Evolutionary conservation across 2,888 invertebrate species (phyloP), one percentile per base, ranked within the genome.

Genomic region (Lycaena phlaeas): DNA sequence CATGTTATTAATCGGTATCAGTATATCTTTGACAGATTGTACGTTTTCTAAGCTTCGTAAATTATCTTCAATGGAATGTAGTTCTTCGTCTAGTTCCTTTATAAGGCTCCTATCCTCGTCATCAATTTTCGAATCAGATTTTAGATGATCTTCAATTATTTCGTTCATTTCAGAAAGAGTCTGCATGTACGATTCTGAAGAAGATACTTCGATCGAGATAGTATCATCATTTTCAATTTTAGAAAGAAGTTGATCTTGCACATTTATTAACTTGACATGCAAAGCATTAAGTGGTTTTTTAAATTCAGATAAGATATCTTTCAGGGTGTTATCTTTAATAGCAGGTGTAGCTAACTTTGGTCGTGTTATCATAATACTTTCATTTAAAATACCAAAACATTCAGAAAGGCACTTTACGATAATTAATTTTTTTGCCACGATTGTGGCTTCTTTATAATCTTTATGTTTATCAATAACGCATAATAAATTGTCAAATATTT

Each of bases 381-480:
- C 54, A 51, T 64, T 61, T 28, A 81, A 43, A 12, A 75, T 55
- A 41, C 64, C 59, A 3, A 59, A 60, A 51, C 77, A 79, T 47
- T 78, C 75, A 36, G 72, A 63, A 15, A 82, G 48, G 54, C 71
- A 76, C 59, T 78, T 74, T 0, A 77, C 43, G 38, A 77, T 41
- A 22, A 82, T 71, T 11, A 81, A 54, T 1, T 53, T 59, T 51
- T 73, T 74, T 2, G 72, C 71, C 12, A 59, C 58, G 5, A 69
- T 68, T 5, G 46, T 51, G 1, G 72, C 68, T 45, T 68, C 61
- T 57, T 67, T 71, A 41, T 62, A 72, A 30, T 69, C 64, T 41
- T 66, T 53, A 51, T 78, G 68, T 48, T 67, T 68, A 25, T 59
- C 53, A 36, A 78, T 11, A 53, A 46, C 70, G 70, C 9, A 38